Conservation (phyloP, 2,113 vertebrate genomes). For the Gallinago jamesoni region DNA sequence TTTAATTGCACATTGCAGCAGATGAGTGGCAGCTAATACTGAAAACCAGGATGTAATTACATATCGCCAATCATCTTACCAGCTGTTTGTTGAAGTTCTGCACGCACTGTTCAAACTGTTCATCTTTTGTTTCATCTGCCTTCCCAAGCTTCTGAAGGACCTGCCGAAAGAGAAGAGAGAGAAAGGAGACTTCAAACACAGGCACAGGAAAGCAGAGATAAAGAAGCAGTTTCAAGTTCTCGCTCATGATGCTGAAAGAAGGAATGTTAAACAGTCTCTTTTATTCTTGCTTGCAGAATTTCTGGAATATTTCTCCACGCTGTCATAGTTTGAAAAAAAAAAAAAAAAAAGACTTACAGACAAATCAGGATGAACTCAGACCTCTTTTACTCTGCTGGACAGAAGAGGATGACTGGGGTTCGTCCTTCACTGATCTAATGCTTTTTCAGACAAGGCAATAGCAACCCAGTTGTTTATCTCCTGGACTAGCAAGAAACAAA, state of each 20-base stretch:
- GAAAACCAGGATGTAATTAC: neutral
- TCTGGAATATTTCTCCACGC: neutral
- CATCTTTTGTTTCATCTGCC: slow-evolving; percentile 97
- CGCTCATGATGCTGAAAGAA: neutral
- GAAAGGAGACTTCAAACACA: neutral
- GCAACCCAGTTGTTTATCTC: neutral
- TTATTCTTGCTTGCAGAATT: neutral
- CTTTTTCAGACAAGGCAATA: neutral
- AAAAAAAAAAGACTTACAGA: neutral
- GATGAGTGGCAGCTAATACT: neutral
- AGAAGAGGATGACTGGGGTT: neutral
- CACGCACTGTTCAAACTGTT: slow-evolving; percentile 94
- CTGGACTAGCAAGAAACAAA: neutral
- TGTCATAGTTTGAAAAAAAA: neutral
- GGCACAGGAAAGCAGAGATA: neutral
- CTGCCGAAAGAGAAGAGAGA: slow-evolving; percentile 63
- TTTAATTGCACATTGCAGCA: neutral
- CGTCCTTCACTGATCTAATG: neutral
- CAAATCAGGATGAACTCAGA: neutral
- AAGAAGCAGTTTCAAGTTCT: neutral
- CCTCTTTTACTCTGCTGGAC: neutral
- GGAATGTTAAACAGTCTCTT: neutral
- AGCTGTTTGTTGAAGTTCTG: slow-evolving; percentile 98
- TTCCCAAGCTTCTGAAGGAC: slow-evolving; percentile 98
- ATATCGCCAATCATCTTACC: slow-evolving; percentile 70